A percentile compares a stretch with the other conserved stretches of the same genome.
These are phyloP conservation scores for Enteromius mattozi DNA, from an alignment of 2,797 vertebrate genomes.

Conservation along the genomic window DNA sequence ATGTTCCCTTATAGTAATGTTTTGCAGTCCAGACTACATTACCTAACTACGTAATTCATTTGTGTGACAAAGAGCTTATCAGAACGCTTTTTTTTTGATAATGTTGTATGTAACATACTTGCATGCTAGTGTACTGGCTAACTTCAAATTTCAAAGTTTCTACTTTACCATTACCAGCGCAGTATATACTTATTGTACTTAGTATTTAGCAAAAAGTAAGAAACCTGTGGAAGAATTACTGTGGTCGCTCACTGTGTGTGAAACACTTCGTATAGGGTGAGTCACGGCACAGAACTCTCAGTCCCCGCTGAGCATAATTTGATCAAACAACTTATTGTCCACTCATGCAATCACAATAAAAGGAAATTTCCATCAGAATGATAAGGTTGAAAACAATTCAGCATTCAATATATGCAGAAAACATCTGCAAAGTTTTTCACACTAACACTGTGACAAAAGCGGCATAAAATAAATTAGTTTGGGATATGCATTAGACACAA, in stretches of 20 bases:
- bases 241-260: not conserved
- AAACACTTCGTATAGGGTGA: not conserved
- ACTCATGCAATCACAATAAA: slow-evolving; percentile 25
- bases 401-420: not conserved
- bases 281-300: slow-evolving; percentile 1
- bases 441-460: not conserved
- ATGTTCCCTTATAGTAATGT: too few relatives aligned
- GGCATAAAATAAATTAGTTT: not conserved
- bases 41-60: not conserved
- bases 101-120: not conserved
- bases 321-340: slow-evolving; percentile 14
- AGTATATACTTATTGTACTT: not conserved
- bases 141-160: not conserved
- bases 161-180: not conserved
- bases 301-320: slow-evolving; percentile 10
- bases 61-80: not conserved
- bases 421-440: not conserved
- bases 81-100: not conserved
- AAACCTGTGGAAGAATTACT: slow-evolving; percentile 1
- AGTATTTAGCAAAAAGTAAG: not conserved
- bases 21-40: not conserved
- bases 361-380: not conserved
- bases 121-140: not conserved
- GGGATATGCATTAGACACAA: not conserved
- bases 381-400: slow-evolving; percentile 11